Evolutionary conservation across 2,797 vertebrate species (phyloP).

Genomic region (Eospalax fontanierii): DNA sequence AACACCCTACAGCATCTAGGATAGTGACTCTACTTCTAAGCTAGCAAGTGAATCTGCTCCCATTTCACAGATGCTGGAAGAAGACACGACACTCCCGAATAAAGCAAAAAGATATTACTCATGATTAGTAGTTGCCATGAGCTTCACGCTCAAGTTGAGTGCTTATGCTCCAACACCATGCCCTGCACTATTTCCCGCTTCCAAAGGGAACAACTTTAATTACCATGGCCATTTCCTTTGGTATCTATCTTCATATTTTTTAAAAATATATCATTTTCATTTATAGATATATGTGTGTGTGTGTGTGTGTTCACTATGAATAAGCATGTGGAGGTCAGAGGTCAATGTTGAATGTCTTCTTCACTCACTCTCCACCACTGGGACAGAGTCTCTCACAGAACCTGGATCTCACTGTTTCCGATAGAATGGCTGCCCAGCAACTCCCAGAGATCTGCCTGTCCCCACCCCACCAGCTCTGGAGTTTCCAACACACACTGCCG

Average conservation of each 20-base stretch:
- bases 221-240: neutral
- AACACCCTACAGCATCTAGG: neutral
- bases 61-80: neutral
- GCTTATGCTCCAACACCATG: neutral
- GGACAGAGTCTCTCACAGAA: neutral
- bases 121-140: neutral
- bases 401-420: neutral
- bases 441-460: too few species aligned
- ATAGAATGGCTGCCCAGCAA: neutral
- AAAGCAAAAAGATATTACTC: neutral
- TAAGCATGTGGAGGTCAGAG: neutral
- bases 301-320: neutral
- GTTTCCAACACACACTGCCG: too few species aligned
- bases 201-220: neutral
- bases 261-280: neutral
- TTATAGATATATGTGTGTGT: accelerated
- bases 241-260: neutral
- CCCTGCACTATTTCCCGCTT: neutral
- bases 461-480: neutral
- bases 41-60: neutral
- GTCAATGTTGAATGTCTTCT: neutral
- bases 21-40: neutral
- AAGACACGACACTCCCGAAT: neutral
- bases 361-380: neutral
- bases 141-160: neutral